Percentiles rank a stretch among this genome's conserved stretches.
These are phyloP conservation scores for Diplodus sargus DNA, from an alignment of 2,797 vertebrate species.

Conservation along the genomic window DNA sequence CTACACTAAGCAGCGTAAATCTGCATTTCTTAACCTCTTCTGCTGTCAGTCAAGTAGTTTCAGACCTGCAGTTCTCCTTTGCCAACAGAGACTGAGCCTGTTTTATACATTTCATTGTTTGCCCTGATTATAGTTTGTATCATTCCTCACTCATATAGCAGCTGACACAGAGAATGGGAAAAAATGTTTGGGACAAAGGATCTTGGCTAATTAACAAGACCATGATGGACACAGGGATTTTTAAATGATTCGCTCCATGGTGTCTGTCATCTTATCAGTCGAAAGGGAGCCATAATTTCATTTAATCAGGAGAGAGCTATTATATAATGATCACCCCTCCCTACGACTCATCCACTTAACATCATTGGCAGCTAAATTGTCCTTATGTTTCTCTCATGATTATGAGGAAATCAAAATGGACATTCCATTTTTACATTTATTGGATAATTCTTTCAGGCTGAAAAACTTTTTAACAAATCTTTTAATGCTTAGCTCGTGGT, in stretches of 20 bases:
- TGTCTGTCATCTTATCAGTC: constrained; percentile 55
- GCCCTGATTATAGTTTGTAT: neutral
- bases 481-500: constrained; percentile 50
- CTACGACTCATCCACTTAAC: constrained; percentile 41
- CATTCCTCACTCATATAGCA: neutral
- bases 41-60: neutral
- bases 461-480: constrained; percentile 33
- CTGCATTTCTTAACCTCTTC: neutral
- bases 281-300: constrained; percentile 55
- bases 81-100: neutral
- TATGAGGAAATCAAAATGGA: constrained; percentile 12
- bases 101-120: neutral
- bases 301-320: constrained; percentile 61
- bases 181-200: neutral
- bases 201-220: constrained; percentile 33
- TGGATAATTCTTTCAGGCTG: constrained; percentile 34
- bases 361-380: constrained; percentile 49
- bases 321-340: constrained; percentile 57
- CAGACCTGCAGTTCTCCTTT: neutral
- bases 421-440: constrained; percentile 36
- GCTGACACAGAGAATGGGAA: constrained; percentile 10
- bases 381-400: constrained; percentile 27
- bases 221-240: constrained; percentile 38
- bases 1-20: no score
- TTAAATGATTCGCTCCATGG: constrained; percentile 36